phyloP scores from a whole-genome alignment of 2,797 vertebrate species.

The Poeciliopsis paucimaculata region DNA sequence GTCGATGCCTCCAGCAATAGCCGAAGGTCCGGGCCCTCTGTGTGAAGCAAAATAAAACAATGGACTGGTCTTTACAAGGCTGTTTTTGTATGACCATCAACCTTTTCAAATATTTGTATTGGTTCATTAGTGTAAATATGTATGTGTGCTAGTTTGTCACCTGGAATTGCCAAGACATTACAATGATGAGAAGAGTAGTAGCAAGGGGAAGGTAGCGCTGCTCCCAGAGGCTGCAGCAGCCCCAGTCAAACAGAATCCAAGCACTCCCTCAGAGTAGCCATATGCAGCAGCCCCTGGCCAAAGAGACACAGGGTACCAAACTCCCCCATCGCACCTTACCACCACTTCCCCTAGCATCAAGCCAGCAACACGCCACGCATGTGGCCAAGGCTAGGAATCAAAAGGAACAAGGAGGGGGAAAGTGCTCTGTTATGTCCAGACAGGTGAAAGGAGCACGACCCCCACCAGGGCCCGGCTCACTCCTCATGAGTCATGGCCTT shows the following conservation, averaged over 20 bases:
- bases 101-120: not conserved
- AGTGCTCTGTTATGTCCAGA: not conserved
- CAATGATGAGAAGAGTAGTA: not conserved
- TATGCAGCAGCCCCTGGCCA: not conserved
- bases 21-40: no score
- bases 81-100: not conserved
- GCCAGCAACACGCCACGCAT: not conserved
- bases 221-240: not conserved
- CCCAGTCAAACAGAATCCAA: not conserved
- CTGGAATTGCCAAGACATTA: not conserved
- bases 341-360: not conserved
- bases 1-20: no score
- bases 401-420: not conserved
- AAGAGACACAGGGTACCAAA: not conserved
- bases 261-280: not conserved
- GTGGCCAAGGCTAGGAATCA: not conserved
- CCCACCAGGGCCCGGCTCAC: not conserved
- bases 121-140: not conserved
- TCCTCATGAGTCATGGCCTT: not conserved
- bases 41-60: no score
- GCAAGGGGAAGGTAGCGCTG: not conserved
- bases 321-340: not conserved
- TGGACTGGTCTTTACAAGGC: no score
- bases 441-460: not conserved
- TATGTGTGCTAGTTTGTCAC: not conserved